Percentiles rank a stretch among this genome's conserved stretches.
Evolutionary conservation across 2,797 vertebrate species (phyloP).

Genomic region (Acanthopagrus latus): DNA sequence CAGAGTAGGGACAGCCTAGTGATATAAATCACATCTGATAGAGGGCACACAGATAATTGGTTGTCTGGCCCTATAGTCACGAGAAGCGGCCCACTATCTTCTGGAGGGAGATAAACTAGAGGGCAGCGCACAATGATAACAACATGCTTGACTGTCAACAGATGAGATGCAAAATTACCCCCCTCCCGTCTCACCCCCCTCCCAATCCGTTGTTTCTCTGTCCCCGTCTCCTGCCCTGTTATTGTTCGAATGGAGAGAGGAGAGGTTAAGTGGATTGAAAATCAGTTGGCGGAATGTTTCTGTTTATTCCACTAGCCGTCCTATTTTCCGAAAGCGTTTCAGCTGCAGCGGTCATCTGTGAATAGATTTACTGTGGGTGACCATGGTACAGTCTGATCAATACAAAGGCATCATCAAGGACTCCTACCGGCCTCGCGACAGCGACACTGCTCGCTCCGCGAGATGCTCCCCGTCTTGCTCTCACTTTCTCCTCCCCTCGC

Average conservation of each 20-base stretch:
- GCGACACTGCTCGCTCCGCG: slow-evolving; percentile 21
- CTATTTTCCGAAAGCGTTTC: slow-evolving; percentile 63
- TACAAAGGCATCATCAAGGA: slow-evolving; percentile 79
- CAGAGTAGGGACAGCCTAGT: slow-evolving; percentile 80
- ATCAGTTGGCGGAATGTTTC: slow-evolving; percentile 72
- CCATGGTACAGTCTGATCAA: slow-evolving; percentile 75
- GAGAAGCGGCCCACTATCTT: slow-evolving; percentile 82
- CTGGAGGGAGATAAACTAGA: slow-evolving; percentile 84
- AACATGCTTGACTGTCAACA: slow-evolving; percentile 86
- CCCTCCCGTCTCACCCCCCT: slow-evolving; percentile 17
- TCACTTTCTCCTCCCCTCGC: slow-evolving; percentile 41
- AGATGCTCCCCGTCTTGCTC: slow-evolving; percentile 34
- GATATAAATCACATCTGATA: slow-evolving; percentile 89
- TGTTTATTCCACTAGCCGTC: slow-evolving; percentile 67
- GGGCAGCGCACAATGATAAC: slow-evolving; percentile 82
- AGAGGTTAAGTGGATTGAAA: slow-evolving; percentile 83
- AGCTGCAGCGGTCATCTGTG: slow-evolving; percentile 69
- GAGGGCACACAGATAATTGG: slow-evolving; percentile 89
- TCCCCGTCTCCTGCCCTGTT: slow-evolving; percentile 64
- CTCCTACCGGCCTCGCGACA: slow-evolving; percentile 47
- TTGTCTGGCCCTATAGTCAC: slow-evolving; percentile 84
- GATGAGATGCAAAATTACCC: slow-evolving; percentile 81
- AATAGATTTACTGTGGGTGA: slow-evolving; percentile 76
- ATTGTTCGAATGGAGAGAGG: slow-evolving; percentile 72
- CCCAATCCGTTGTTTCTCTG: slow-evolving; percentile 41